Base-by-base conservation (phyloP, 64 coral and sea anemone genomes). In the Montipora capricornis region DNA sequence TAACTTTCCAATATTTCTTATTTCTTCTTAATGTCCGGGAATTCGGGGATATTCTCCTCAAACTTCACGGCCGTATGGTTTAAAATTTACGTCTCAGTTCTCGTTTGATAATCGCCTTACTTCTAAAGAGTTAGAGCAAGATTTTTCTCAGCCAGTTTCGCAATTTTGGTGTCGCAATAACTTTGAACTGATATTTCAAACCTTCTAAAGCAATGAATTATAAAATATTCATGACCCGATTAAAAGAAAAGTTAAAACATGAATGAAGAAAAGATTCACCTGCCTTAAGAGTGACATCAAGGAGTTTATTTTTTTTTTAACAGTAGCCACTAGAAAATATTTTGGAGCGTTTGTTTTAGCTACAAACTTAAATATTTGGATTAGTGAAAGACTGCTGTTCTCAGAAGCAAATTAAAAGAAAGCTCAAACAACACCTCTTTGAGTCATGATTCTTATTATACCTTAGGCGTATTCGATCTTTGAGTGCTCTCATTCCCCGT, bases 211-310 rank as follows among this genome's bases (percentile, higher is more conserved):
- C 44, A 86, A 49, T 6, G 17, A 68, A 49, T 51, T 11, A 57
- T 57, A 57, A 57, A 78, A 78, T 78, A 71, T 86, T 86, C 5
- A 86, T 73, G 15, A 86, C 15, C 20, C 16, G 19, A 7, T 45
- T 19, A 3, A 6, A 78, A 5, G 2, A 49, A 17, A 78, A 76
- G 29, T 5, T 9, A 76, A 20, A 2, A 24, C 6, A 82, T 44
- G 22, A 20, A 5, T 9, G 37, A 49, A 71, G 17, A 86, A 57
- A 22, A 68, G 13, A 51, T 86, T 51, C 82, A 86, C 82, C 82
- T 71, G 82, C 82, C 17, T 50, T 20, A 10, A 68, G 14, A n/a
- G 19, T 86, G 67, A 24, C 20, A 68, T 19, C 37, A 47, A 5
- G 20, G 64, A 24, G 19, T 44, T 22, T 50, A 37, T 37, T 60